These are phyloP conservation scores for Mythimna pallens DNA, from an alignment of 2,888 invertebrate species.

Conservation along the genomic window DNA sequence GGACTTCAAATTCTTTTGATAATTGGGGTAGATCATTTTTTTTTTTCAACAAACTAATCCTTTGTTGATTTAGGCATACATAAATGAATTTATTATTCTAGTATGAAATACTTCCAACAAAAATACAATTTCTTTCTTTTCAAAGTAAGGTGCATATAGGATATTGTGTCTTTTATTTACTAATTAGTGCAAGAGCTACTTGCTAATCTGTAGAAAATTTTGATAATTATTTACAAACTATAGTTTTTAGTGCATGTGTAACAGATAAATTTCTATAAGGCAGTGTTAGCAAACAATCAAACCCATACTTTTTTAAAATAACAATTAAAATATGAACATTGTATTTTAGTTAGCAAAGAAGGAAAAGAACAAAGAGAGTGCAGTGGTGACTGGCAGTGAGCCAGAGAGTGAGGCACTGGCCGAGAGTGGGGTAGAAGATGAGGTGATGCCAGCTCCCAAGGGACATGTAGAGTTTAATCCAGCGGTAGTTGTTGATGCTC, in stretches of 20 bases:
- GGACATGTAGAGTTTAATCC: constrained; percentile 93
- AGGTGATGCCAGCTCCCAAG: constrained; percentile 75
- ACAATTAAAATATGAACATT: not conserved
- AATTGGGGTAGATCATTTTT: no score
- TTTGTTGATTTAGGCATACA: no score
- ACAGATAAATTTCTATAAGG: no score
- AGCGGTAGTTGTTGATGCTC: constrained; percentile 92
- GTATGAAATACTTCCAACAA: no score
- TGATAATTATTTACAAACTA: no score
- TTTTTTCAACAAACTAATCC: no score
- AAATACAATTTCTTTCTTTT: not conserved
- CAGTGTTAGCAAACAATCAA: not conserved
- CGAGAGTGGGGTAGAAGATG: constrained; percentile 87
- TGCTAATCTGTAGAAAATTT: no score
- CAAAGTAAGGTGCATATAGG: not conserved
- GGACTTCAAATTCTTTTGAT: no score
- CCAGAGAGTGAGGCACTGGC: constrained; percentile 85
- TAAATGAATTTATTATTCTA: no score
- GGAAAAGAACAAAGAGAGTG: constrained; percentile 85
- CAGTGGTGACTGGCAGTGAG: constrained; percentile 83
- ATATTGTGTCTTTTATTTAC: not conserved
- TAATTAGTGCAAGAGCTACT: not conserved
- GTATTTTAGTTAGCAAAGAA: constrained; percentile 84
- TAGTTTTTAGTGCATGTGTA: no score
- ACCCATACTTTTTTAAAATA: not conserved